These are phyloP conservation scores for Trachurus trachurus DNA, from an alignment of 2,797 vertebrate genomes.

Conservation along the genomic window DNA sequence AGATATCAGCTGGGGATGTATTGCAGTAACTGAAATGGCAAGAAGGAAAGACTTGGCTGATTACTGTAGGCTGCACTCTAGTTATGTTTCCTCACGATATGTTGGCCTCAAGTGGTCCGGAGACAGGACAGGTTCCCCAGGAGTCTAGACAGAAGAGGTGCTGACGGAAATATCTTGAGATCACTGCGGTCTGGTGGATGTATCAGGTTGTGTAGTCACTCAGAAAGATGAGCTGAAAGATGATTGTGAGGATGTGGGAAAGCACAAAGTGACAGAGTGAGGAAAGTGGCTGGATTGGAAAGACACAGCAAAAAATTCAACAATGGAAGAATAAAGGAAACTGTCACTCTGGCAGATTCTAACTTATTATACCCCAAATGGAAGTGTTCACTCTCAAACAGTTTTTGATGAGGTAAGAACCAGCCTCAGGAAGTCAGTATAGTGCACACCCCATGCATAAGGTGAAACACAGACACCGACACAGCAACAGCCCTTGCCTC, in stretches of 20 bases:
- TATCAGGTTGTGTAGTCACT: not conserved
- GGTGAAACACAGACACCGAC: conserved; percentile 16
- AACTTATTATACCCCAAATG: not conserved
- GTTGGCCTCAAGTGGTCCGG: not conserved
- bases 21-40: not conserved
- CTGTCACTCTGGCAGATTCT: not conserved
- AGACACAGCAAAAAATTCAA: not conserved
- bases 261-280: conserved; percentile 2
- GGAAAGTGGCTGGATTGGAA: not conserved
- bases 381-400: not conserved
- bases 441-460: not conserved
- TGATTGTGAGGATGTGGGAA: not conserved
- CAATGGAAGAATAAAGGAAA: not conserved
- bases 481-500: not conserved
- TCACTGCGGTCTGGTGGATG: not conserved
- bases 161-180: conserved; percentile 12
- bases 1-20: not conserved
- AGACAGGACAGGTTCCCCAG: not conserved
- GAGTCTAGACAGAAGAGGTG: not conserved
- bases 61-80: not conserved
- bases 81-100: not conserved
- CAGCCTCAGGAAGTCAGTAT: not conserved
- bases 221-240: not conserved
- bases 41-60: not conserved
- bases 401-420: conserved; percentile 7